A percentile compares a stretch with the other conserved stretches of the same genome.
Evolutionary conservation across 2,797 vertebrate genomes (phyloP).

Genomic region (Enteromius fasciolatus): DNA sequence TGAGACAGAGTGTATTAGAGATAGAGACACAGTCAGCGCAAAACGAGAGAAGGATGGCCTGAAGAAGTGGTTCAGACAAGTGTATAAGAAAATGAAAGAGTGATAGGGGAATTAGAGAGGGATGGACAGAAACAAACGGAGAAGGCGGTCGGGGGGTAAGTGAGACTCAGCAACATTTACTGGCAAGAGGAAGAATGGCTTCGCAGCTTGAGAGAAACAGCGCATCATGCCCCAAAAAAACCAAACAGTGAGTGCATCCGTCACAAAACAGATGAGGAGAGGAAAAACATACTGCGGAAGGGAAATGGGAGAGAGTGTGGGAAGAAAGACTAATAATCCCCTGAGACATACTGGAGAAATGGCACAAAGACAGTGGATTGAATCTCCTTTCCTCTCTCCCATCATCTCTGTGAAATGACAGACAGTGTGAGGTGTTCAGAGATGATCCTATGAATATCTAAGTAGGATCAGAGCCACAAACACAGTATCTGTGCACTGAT

Average conservation of each 20-base stretch:
- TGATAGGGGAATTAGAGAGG: conserved; percentile 24
- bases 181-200: conserved; percentile 35
- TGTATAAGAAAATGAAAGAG: conserved; percentile 37
- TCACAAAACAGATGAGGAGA: conserved; percentile 56
- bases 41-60: neutral
- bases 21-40: conserved; percentile 10
- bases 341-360: conserved; percentile 52
- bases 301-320: conserved; percentile 47
- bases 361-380: conserved; percentile 55
- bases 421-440: conserved; percentile 20
- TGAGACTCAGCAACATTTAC: conserved; percentile 43
- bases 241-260: conserved; percentile 27
- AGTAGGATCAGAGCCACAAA: conserved; percentile 4
- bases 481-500: conserved; percentile 12
- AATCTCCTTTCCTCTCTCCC: conserved; percentile 31
- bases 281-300: conserved; percentile 56
- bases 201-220: conserved; percentile 34
- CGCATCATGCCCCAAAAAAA: conserved; percentile 57
- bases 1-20: conserved; percentile 4
- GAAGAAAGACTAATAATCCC: conserved; percentile 53
- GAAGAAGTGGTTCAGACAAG: conserved; percentile 23
- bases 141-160: neutral
- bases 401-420: conserved; percentile 27
- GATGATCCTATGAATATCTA: conserved; percentile 37
- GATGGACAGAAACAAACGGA: conserved; percentile 40